Conservation (phyloP, 2,888 invertebrate species). For the Himalopsyche japonica region DNA sequence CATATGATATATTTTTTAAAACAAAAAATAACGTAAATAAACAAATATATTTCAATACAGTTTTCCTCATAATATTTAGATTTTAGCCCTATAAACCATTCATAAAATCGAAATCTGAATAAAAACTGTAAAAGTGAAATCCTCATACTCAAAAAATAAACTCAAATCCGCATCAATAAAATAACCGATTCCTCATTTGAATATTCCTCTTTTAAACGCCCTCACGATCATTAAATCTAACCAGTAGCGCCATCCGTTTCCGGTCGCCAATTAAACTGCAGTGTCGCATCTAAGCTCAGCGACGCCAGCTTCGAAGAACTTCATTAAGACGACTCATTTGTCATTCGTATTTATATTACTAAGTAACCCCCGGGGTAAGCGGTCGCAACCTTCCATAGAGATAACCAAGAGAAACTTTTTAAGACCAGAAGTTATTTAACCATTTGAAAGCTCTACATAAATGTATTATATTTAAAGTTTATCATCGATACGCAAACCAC, state of each 20-base stretch:
- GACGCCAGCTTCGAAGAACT: neutral
- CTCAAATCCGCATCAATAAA: neutral
- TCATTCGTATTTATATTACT: slow-evolving; percentile 5
- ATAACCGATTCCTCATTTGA: neutral
- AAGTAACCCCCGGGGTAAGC: neutral
- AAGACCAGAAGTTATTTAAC: neutral
- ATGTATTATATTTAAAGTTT: neutral
- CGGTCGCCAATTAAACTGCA: neutral
- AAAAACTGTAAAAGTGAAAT: neutral
- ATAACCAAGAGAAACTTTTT: neutral
- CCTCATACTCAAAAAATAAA: neutral
- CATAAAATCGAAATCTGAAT: neutral
- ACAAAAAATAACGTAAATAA: too few relatives aligned
- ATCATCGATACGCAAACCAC: neutral
- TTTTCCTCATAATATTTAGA: too few relatives aligned
- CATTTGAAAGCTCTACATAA: neutral
- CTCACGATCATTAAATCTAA: neutral
- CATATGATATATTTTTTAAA: too few relatives aligned
- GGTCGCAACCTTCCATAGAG: neutral
- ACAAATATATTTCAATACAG: too few relatives aligned
- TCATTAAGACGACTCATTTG: slow-evolving; percentile 8
- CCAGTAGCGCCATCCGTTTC: neutral
- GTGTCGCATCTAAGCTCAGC: neutral
- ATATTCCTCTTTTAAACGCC: neutral
- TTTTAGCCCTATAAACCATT: too few relatives aligned